Evolutionary conservation across 2,888 invertebrate genomes (phyloP), one percentile per base, ranked within the genome.

Genomic region (Pyrrhia umbra): DNA sequence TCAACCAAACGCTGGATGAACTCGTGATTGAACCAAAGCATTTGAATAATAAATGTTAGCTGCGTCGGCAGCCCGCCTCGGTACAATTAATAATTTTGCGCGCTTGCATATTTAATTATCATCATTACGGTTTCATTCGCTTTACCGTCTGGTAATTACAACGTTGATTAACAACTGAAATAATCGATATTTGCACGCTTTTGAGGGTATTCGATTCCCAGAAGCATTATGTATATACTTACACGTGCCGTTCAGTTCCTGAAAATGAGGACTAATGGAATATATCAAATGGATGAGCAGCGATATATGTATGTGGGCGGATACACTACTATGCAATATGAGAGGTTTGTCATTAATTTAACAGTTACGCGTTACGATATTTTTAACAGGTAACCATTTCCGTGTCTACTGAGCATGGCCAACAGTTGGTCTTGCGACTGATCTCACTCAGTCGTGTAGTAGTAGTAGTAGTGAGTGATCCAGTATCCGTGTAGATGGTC

Each of bases 1-100:
- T 61, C 25, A 55, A 39, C 13, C 59, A 68, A 60, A 50, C 42
- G 61, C 47, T 65, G 58, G 62, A 50, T 71, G 76, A 80, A 74
- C 79, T 74, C 68, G 51, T 78, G 68, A 81, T 82, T 78, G 70
- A 78, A 78, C 80, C 65, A 82, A 83, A 85, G 80, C 76, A 77
- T 82, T 82, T 86, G 85, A 86, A 86, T 87, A 82, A 84, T 84
- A 82, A 82, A 86, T 82, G 75, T 64, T 51, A 65, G 73, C 68
- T 69, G 77, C 72, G 75, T 77, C 80, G 77, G 68, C 77, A 71
- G 66, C 71, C 73, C 63, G 75, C 70, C 73, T 77, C 70, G 43
- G 61, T 65, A 66, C 75, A 75, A 81, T 82, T 81, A 81, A 84
- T 86, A 78, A 84, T 82, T 84, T 79, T 58, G 69, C 61, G 65